Conservation (phyloP, 2,888 invertebrate species). For the Tetragonula carbonaria region DNA sequence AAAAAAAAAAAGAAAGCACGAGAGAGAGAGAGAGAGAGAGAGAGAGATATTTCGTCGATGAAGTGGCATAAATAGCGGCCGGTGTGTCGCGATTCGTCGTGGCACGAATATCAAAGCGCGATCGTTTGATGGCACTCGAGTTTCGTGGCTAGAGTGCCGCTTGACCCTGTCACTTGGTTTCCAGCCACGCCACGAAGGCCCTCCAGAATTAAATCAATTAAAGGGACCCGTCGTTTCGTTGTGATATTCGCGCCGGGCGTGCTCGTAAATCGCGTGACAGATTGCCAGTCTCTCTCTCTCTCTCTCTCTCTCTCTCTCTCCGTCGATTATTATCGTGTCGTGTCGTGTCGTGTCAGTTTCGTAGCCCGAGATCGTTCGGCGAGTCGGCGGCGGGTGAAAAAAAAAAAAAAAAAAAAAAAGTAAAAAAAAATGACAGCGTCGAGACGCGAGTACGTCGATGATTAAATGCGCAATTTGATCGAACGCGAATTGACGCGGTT, state of each 20-base stretch:
- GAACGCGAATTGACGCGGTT: too few relatives aligned
- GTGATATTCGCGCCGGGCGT: conserved; percentile 53
- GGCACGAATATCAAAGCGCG: conserved; percentile 45
- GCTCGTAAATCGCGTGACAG: conserved; percentile 30
- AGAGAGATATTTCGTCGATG: not conserved
- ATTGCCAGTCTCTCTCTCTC: conserved; percentile 22
- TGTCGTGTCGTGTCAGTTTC: conserved; percentile 25
- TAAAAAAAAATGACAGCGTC: not conserved
- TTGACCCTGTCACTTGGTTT: conserved; percentile 73
- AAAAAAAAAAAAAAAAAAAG: too few relatives aligned
- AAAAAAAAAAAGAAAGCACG: not conserved
- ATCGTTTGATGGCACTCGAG: conserved; percentile 41
- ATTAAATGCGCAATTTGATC: not conserved
- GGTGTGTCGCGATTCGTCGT: conserved; percentile 27
- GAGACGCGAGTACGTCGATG: not conserved
- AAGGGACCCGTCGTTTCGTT: conserved; percentile 55
- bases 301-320: not conserved
- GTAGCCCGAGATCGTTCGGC: not conserved
- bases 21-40: not conserved
- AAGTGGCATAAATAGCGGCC: conserved; percentile 31
- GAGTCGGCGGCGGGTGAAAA: too few relatives aligned
- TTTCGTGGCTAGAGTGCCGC: conserved; percentile 34
- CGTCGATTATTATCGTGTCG: conserved; percentile 34
- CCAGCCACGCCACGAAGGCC: conserved; percentile 60
- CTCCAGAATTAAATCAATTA: conserved; percentile 72